Evolutionary conservation across 2,888 invertebrate species (phyloP).

Genomic region (Megastigmus dorsalis): DNA sequence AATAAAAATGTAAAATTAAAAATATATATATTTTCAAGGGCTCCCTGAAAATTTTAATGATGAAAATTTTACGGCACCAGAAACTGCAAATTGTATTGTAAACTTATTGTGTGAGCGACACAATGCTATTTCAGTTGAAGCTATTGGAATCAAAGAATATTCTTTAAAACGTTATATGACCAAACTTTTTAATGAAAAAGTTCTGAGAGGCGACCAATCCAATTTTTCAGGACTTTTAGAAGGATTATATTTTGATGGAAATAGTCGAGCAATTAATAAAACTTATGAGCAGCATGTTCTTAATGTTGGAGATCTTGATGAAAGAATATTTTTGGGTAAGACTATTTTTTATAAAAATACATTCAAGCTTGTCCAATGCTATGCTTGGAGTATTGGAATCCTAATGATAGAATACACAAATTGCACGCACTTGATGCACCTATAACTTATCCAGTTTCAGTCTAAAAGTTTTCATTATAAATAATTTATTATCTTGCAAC

Average conservation of each 20-base stretch:
- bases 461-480: too few relatives aligned
- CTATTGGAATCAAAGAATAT: conserved; percentile 92
- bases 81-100: conserved; percentile 88
- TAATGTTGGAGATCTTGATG: conserved; percentile 95
- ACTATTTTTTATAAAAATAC: conserved; percentile 50
- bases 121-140: conserved; percentile 90
- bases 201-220: conserved; percentile 83
- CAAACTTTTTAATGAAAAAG: conserved; percentile 82
- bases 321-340: conserved; percentile 93
- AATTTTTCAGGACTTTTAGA: conserved; percentile 86
- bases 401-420: conserved; percentile 15
- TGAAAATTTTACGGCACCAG: conserved; percentile 77
- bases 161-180: conserved; percentile 87
- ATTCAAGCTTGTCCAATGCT: conserved; percentile 36
- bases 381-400: conserved; percentile 20
- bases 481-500: too few relatives aligned
- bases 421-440: conserved; percentile 11
- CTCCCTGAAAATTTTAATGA: conserved; percentile 83
- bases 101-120: conserved; percentile 87
- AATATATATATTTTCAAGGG: conserved; percentile 74
- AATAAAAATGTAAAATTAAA: background rate
- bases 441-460: background rate
- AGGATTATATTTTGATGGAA: conserved; percentile 86
- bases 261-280: conserved; percentile 89
- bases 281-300: conserved; percentile 93